phyloP scores from a whole-genome alignment of 2,797 vertebrate species.

The Sebastiscus albofasciatus region DNA sequence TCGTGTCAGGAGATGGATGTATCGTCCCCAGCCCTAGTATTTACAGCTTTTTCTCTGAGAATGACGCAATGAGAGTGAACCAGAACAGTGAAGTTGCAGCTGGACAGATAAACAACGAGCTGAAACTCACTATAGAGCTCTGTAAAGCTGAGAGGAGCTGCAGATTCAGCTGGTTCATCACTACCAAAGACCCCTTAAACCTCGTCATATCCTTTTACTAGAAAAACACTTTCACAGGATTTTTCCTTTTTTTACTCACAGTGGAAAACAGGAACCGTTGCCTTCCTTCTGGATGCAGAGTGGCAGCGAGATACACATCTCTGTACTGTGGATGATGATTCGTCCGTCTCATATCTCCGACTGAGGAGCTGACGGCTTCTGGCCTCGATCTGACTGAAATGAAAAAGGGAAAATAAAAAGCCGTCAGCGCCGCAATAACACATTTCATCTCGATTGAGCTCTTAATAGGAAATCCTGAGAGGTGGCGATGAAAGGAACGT shows the following conservation, averaged over 20 bases:
- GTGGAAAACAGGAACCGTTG: neutral
- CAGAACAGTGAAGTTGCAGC: no score
- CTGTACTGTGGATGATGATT: neutral
- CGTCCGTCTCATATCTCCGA: neutral
- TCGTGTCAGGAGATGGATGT: no score
- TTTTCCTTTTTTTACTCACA: neutral
- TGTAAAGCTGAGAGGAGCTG: neutral
- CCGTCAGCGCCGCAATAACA: neutral
- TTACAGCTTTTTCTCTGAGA: neutral
- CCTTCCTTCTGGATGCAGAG: neutral
- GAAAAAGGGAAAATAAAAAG: neutral
- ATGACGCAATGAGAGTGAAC: neutral
- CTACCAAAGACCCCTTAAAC: neutral
- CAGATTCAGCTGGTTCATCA: neutral
- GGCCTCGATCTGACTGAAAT: slow-evolving; percentile 4
- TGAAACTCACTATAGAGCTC: neutral
- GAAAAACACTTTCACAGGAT: neutral
- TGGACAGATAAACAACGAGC: neutral
- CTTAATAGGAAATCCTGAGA: neutral
- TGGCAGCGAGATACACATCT: neutral
- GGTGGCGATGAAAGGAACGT: neutral
- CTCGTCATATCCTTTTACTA: no score
- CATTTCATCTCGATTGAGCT: slow-evolving; percentile 4
- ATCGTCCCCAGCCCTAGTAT: no score
- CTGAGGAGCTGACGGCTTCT: neutral